A percentile compares a stretch with the other conserved stretches of the same genome.
phyloP scores from a whole-genome alignment of 1,140 invertebrate species.

The Colletes latitarsis region DNA sequence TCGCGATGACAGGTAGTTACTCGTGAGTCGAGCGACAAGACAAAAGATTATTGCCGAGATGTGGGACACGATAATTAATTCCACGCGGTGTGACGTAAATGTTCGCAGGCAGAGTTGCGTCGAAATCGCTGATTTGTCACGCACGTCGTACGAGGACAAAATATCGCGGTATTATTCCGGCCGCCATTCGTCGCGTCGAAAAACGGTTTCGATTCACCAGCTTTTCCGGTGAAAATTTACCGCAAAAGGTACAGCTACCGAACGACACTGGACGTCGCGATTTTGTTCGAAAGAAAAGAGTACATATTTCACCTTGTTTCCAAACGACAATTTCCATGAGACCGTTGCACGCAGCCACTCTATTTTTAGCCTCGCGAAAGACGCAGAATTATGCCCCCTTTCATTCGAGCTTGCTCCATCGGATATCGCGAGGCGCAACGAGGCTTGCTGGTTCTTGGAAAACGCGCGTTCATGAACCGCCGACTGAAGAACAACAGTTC shows the following conservation, averaged over 20 bases:
- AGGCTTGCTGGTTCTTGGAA: background rate
- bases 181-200: no score
- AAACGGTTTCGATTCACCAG: no score
- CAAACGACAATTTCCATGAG: background rate
- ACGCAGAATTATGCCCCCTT: slow-evolving; percentile 5
- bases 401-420: background rate
- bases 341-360: background rate
- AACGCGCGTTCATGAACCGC: background rate
- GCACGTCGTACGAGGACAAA: no score
- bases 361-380: slow-evolving; percentile 5
- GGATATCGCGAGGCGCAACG: background rate
- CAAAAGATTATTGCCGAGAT: slow-evolving; percentile 4
- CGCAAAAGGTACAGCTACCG: no score
- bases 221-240: no score
- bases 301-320: background rate
- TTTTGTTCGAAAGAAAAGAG: no score
- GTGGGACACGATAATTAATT: slow-evolving; percentile 24
- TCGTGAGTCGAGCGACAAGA: background rate
- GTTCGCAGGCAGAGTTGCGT: no score
- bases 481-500: background rate
- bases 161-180: no score
- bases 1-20: background rate
- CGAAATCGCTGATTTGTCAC: no score
- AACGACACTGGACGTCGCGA: no score
- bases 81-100: background rate